Evolutionary conservation across 1,140 invertebrate species (phyloP).

Genomic region (Drosophila takahashii): DNA sequence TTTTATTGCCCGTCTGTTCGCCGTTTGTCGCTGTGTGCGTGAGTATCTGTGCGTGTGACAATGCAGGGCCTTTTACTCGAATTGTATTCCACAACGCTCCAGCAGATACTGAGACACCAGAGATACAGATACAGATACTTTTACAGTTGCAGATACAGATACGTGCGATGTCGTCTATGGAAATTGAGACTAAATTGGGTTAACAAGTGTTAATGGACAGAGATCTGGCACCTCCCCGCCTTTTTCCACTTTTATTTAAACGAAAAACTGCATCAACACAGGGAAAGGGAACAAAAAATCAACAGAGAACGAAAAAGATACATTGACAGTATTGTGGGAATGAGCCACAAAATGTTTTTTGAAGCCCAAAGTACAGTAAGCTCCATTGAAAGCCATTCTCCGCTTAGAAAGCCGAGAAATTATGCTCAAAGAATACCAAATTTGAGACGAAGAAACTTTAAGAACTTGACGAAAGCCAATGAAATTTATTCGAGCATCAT

Average conservation of each 20-base stretch:
- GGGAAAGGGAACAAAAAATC: conserved; percentile 11
- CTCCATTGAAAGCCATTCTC: not conserved
- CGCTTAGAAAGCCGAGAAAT: not conserved
- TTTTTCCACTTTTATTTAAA: conserved; percentile 9
- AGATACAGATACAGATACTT: conserved; percentile 15
- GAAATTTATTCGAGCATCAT: not conserved
- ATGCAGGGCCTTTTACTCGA: conserved; percentile 65
- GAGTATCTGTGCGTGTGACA: conserved; percentile 56
- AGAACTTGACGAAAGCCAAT: not conserved
- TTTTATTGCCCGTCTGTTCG: conserved; percentile 52
- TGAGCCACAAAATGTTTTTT: not conserved
- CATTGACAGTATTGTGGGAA: not conserved
- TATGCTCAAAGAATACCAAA: not conserved
- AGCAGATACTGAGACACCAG: conserved; percentile 17
- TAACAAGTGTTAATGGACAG: conserved; percentile 82
- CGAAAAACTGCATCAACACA: conserved; percentile 60
- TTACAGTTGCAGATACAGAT: conserved; percentile 24
- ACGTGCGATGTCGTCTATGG: conserved; percentile 65
- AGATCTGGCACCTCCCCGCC: conserved; percentile 38
- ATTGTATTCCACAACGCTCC: conserved; percentile 42
- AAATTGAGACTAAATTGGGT: conserved; percentile 82
- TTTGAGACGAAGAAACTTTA: not conserved
- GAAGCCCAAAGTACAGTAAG: not conserved
- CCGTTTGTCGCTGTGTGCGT: conserved; percentile 22
- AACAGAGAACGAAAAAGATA: not conserved